Base-by-base conservation (phyloP, 2,113 vertebrate genomes). In the Sakesphorus luctuosus region DNA sequence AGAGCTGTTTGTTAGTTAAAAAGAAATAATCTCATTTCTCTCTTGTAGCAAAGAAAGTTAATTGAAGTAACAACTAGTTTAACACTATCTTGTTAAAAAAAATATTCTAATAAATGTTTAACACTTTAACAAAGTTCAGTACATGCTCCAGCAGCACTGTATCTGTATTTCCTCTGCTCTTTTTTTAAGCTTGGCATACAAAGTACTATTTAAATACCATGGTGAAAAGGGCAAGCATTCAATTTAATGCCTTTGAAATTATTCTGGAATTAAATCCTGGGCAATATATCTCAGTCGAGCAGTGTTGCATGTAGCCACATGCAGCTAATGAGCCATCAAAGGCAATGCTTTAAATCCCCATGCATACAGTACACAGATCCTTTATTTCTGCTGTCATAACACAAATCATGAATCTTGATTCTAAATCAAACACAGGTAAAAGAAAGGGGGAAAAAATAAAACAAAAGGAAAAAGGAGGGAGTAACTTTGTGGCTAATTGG, bases 171-270 rank as follows among this genome's bases (percentile, higher is more conserved):
- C 77, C 91, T 92, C 52, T 72, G 44, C 68, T 72, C 29, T 49
- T 78, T 94, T 87, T 90, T 96, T 56, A 87, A 91, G 73, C 75
- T 49, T 69, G 81, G 88, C 90, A 96, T 96, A 81, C 63, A 46
- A 68, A 95, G 63, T 75, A 84, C 82, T 94, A 75, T 91, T 95
- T 97, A 97, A 94, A 96, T 80, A 91, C 72, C 50, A 38, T 89
- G 55, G 61, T 87, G 81, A 92, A 94, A 97, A 96, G 89, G 92
- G 82, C 77, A 93, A 67, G 56, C 91, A 78, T 87, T 95, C 67
- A 0, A 80, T 87, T 92, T 82, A 96, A 93, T 92, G 83, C 83
- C 94, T 97, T 93, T 96, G 90, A 95, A 97, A 96, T 93, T 91
- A 94, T 95, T 94, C 90, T 97, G 71, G 93, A 96, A 90, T 96